Conservation (phyloP, 2,797 vertebrate species). For the Characodon lateralis region DNA sequence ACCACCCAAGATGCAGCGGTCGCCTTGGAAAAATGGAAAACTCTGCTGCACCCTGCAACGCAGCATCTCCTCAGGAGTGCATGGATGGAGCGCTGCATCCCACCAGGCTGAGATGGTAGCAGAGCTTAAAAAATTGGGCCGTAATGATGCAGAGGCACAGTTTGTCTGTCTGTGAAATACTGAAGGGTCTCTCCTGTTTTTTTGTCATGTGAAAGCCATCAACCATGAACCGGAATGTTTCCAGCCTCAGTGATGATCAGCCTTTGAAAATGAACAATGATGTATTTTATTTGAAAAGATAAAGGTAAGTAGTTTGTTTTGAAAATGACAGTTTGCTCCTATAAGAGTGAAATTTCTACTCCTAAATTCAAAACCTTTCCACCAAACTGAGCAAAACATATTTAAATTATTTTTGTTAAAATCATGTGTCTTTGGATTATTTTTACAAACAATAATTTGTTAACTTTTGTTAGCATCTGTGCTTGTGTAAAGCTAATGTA, state of each 20-base stretch:
- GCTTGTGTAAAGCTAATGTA: background rate
- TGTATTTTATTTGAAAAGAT: no score
- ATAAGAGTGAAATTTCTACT: no score
- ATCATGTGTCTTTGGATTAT: background rate
- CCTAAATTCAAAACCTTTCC: no score
- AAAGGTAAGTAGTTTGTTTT: no score
- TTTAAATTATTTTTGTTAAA: no score
- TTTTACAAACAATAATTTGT: background rate
- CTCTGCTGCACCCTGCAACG: conserved; percentile 53
- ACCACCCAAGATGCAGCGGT: conserved; percentile 69
- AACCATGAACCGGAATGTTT: no score
- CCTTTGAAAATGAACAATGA: no score
- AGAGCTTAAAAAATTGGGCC: conserved; percentile 21
- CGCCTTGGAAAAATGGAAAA: conserved; percentile 72
- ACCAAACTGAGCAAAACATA: no score
- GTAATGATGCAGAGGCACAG: conserved; percentile 34
- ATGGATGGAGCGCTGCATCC: conserved; percentile 37
- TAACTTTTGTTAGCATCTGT: background rate
- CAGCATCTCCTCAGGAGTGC: conserved; percentile 31
- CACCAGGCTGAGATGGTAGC: conserved; percentile 47
- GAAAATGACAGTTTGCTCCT: no score
- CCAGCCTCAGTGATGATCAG: no score
- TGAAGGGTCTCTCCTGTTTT: background rate
- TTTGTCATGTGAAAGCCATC: background rate
- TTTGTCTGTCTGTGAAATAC: conserved; percentile 29